phyloP scores from a whole-genome alignment of 2,888 invertebrate species.

The Acronicta aceris region DNA sequence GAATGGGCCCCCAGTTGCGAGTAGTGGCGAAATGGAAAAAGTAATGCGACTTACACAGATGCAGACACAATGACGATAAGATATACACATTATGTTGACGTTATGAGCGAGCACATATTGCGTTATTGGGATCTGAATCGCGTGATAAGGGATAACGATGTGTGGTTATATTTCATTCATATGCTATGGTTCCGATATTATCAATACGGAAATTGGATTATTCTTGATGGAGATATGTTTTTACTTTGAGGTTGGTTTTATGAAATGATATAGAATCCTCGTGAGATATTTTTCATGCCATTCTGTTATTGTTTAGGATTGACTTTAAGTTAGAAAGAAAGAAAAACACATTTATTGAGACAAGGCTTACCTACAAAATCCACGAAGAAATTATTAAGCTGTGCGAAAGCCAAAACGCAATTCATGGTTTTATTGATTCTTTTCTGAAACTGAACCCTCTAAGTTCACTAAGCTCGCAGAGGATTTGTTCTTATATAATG shows the following conservation, averaged over 20 bases:
- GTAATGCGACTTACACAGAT: conserved; percentile 33
- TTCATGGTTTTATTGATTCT: conserved; percentile 10
- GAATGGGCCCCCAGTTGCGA: conserved; percentile 43
- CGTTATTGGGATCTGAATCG: conserved; percentile 31
- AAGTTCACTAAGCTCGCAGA: conserved; percentile 3
- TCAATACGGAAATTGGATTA: conserved; percentile 20
- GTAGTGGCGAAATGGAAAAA: conserved; percentile 40
- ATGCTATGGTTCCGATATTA: conserved; percentile 16
- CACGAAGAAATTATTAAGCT: conserved; percentile 9
- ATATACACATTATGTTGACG: conserved; percentile 35
- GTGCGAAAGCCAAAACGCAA: conserved; percentile 5
- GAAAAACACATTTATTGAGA: too few relatives aligned
- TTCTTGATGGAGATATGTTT: conserved; percentile 9
- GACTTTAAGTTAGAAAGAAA: background rate
- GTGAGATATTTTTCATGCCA: background rate
- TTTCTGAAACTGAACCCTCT: conserved; percentile 6
- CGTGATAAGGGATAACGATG: conserved; percentile 31
- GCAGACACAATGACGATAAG: conserved; percentile 37
- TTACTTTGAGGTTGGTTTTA: background rate
- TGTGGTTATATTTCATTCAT: conserved; percentile 34
- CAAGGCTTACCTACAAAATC: conserved; percentile 6
- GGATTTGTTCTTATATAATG: conserved; percentile 31
- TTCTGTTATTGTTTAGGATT: background rate
- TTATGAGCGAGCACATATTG: conserved; percentile 37
- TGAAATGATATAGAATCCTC: background rate